Percentiles rank a stretch among this genome's conserved stretches.
These are phyloP conservation scores for Sebastes fasciatus DNA, from an alignment of 2,113 vertebrate species.

Conservation along the genomic window DNA sequence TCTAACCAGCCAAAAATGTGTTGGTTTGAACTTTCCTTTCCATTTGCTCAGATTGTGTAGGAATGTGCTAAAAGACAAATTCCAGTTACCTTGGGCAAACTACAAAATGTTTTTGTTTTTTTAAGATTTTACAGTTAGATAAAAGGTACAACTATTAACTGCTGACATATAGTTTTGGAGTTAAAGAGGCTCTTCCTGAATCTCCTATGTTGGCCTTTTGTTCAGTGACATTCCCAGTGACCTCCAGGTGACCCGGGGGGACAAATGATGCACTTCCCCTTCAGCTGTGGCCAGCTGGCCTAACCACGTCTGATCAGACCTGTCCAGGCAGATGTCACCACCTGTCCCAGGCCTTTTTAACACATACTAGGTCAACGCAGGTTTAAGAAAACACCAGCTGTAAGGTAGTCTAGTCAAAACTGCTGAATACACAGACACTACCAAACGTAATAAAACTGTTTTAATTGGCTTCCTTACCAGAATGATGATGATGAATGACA, in stretches of 20 bases:
- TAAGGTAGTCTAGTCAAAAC: slow-evolving; percentile 28
- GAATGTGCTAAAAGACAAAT: slow-evolving; percentile 2
- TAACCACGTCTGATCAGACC: slow-evolving; percentile 57
- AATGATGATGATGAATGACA: background rate
- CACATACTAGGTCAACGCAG: slow-evolving; percentile 52
- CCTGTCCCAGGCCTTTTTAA: slow-evolving; percentile 61
- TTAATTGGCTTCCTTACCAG: background rate
- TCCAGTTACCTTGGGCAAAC: background rate
- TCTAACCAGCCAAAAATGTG: background rate
- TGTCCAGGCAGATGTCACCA: slow-evolving; percentile 66
- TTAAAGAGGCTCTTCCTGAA: slow-evolving; percentile 24
- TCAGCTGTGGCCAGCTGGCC: slow-evolving; percentile 77
- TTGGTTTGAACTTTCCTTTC: background rate
- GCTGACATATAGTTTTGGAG: slow-evolving; percentile 9
- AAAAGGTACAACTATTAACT: slow-evolving; percentile 8
- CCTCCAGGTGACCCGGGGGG: slow-evolving; percentile 70
- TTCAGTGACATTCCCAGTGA: slow-evolving; percentile 66
- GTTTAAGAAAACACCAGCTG: slow-evolving; percentile 68
- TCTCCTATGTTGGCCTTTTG: slow-evolving; percentile 63
- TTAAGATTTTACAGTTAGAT: background rate
- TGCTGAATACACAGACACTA: slow-evolving; percentile 11
- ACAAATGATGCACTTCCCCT: slow-evolving; percentile 78
- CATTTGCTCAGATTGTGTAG: background rate
- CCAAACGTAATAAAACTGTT: background rate
- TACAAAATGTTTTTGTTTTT: background rate